phyloP scores from a whole-genome alignment of 2,113 vertebrate species.

The Psilopogon haemacephalus region DNA sequence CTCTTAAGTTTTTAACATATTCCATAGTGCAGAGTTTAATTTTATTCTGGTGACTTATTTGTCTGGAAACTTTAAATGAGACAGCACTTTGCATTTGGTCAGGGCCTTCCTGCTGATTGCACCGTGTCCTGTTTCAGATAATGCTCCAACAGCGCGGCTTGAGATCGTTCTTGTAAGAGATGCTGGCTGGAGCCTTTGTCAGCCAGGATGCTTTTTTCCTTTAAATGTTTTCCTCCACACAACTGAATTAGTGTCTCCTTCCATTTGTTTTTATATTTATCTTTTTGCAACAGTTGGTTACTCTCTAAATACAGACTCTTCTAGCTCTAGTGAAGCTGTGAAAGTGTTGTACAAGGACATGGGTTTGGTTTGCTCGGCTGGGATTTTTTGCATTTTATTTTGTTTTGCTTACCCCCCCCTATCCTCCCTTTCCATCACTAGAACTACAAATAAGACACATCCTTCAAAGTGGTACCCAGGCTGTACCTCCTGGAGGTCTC shows the following conservation, averaged over 20 bases:
- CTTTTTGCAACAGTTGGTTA: conserved; percentile 28
- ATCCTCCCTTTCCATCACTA: background rate
- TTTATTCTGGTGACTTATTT: background rate
- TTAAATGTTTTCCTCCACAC: background rate
- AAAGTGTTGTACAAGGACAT: background rate
- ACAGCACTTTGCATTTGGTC: background rate
- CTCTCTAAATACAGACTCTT: background rate
- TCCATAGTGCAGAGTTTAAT: background rate
- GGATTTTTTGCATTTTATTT: background rate
- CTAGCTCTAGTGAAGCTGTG: background rate
- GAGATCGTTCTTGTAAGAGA: background rate
- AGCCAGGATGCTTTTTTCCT: background rate
- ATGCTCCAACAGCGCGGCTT: background rate
- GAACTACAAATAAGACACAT: background rate
- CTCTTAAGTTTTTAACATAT: background rate
- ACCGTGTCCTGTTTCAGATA: background rate
- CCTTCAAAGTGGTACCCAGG: background rate
- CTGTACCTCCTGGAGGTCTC: background rate
- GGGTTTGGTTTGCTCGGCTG: no score
- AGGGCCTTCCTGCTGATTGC: background rate
- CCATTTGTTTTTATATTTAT: background rate
- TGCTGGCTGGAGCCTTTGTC: background rate
- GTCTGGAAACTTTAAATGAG: background rate
- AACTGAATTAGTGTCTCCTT: background rate
- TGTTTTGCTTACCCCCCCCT: no score